Evolutionary conservation across 2,888 invertebrate genomes (phyloP).

Genomic region (Stomorhina lunata): DNA sequence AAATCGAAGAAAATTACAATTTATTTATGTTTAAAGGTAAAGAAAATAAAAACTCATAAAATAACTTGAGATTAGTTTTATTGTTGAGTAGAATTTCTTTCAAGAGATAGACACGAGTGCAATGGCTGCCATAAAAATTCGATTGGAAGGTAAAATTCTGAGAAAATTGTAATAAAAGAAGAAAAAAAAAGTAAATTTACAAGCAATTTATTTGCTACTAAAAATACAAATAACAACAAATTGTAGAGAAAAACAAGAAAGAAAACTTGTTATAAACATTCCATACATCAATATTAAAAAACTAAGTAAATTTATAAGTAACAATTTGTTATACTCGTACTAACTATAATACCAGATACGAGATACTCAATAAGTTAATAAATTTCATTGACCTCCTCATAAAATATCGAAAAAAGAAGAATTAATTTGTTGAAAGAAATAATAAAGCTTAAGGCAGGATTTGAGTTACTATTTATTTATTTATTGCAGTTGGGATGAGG

Average conservation of each 20-base stretch:
- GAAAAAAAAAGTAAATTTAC: constrained; percentile 21
- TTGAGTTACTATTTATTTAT: constrained; percentile 19
- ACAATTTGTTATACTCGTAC: constrained; percentile 28
- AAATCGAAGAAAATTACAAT: constrained; percentile 58
- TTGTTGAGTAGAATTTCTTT: constrained; percentile 49
- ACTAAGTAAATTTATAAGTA: not conserved
- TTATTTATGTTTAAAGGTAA: constrained; percentile 52
- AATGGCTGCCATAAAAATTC: too few species aligned
- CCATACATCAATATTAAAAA: constrained; percentile 39
- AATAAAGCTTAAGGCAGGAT: not conserved
- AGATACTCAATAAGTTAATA: constrained; percentile 5
- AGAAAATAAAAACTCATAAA: constrained; percentile 47
- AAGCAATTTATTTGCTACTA: constrained; percentile 40
- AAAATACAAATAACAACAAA: constrained; percentile 7
- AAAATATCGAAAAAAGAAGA: not conserved
- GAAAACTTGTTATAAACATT: constrained; percentile 41
- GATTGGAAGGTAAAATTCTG: not conserved
- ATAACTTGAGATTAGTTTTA: constrained; percentile 58
- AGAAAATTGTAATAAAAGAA: not conserved
- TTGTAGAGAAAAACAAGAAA: not conserved
- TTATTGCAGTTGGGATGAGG: too few species aligned
- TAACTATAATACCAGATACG: too few species aligned
- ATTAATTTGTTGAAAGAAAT: not conserved
- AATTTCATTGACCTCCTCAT: constrained; percentile 11
- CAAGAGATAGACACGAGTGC: not conserved